These are phyloP conservation scores for Forbesichthys papilliferus DNA, from an alignment of 2,113 vertebrate species.

Conservation along the genomic window DNA sequence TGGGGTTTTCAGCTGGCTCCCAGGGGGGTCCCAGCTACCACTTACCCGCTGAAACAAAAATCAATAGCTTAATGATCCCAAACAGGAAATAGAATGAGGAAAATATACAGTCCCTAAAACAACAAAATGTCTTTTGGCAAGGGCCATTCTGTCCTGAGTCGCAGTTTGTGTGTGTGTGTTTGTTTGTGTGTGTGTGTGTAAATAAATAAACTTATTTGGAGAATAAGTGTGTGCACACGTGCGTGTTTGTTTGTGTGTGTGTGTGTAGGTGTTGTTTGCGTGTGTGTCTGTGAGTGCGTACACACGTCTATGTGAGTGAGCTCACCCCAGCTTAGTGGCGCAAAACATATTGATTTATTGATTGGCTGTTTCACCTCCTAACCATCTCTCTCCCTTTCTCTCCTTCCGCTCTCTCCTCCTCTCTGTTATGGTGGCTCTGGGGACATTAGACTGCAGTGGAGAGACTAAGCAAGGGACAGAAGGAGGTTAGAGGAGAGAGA, in stretches of 20 bases:
- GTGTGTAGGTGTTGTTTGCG: conserved; percentile 18
- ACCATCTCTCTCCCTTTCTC: conserved; percentile 47
- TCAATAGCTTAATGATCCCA: conserved; percentile 85
- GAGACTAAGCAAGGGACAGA: conserved; percentile 55
- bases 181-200: conserved; percentile 28
- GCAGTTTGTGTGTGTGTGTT: conserved; percentile 56
- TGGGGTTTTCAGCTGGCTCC: conserved; percentile 68
- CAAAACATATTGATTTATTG: conserved; percentile 79
- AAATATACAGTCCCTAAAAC: conserved; percentile 76
- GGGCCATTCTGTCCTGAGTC: conserved; percentile 70
- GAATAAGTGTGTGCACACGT: conserved; percentile 4
- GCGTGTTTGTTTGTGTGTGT: conserved; percentile 40
- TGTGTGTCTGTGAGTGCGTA: conserved; percentile 34
- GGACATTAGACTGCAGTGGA: conserved; percentile 55
- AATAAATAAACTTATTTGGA: conserved; percentile 19
- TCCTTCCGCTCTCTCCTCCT: conserved; percentile 14
- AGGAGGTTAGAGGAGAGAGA: conserved; percentile 5
- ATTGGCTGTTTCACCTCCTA: conserved; percentile 73
- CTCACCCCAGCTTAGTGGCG: conserved; percentile 73
- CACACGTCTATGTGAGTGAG: conserved; percentile 65
- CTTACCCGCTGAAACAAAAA: conserved; percentile 80
- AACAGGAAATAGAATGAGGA: conserved; percentile 80
- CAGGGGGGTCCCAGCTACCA: conserved; percentile 72
- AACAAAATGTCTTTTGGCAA: conserved; percentile 81
- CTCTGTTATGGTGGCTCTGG: conserved; percentile 55